These are phyloP conservation scores for Gymnocypris eckloni DNA, from an alignment of 2,797 vertebrate genomes.

Conservation along the genomic window DNA sequence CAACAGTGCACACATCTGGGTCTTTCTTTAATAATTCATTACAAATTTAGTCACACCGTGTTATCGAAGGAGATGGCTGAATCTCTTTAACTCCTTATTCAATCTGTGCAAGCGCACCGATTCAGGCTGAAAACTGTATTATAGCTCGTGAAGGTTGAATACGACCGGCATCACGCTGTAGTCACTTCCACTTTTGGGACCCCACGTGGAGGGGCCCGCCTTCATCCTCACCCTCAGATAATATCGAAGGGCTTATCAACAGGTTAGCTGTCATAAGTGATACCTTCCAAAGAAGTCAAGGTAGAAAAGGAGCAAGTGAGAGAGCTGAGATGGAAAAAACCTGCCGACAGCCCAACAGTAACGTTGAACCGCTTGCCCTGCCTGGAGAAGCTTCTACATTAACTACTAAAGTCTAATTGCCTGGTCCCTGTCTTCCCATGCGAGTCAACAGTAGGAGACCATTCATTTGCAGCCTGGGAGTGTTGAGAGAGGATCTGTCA, in stretches of 20 bases:
- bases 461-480: conserved; percentile 83
- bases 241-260: conserved; percentile 75
- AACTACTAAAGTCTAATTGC: conserved; percentile 85
- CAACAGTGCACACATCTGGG: conserved; percentile 51
- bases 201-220: conserved; percentile 67
- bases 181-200: conserved; percentile 77
- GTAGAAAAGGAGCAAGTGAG: conserved; percentile 45
- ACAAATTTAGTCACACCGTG: conserved; percentile 57
- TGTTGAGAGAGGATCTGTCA: conserved; percentile 80
- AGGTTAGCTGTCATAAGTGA: conserved; percentile 79
- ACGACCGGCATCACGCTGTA: conserved; percentile 75
- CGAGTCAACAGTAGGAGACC: conserved; percentile 80
- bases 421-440: conserved; percentile 80
- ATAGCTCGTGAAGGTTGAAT: conserved; percentile 64
- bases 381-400: conserved; percentile 81
- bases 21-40: conserved; percentile 63
- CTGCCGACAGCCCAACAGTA: conserved; percentile 82
- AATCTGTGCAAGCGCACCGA: conserved; percentile 12
- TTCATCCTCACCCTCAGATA: conserved; percentile 66
- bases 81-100: conserved; percentile 16
- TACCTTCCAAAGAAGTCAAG: conserved; percentile 67
- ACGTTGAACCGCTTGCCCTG: conserved; percentile 79
- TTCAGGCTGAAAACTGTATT: conserved; percentile 41
- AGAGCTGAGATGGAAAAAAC: conserved; percentile 64
- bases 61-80: not conserved